Base-by-base conservation (phyloP, 30 jellyfish, hydroid and myxozoan species). In the Hydra vulgaris region DNA sequence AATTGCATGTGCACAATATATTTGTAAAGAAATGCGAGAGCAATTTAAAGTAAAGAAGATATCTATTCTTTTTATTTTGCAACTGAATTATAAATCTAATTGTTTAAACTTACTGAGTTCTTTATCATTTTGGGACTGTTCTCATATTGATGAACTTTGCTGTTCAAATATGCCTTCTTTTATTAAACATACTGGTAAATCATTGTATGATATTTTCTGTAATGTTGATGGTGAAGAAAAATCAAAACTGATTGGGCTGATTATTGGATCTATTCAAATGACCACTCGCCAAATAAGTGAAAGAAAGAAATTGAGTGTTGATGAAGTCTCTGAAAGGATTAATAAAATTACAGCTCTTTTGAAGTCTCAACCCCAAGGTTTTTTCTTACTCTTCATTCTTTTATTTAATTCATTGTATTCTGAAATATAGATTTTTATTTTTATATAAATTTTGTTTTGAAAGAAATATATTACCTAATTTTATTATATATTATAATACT, bases 121-220 rank as follows among this genome's bases (percentile, higher is more conserved):
- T 25, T 77, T 20, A 53, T 54, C 85, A 15, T 56, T 25, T 54
- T 87, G 96, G 96, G 77, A 52, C 15, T 87, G 85, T 25, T 75
- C 80, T 68, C 96, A 87, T 83, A 81, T 87, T 54, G 96, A 87
- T 78, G 96, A 87, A 72, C 90, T 87, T 26, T 83, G 96, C 4
- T 70, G 82, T 24, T 82, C 74, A 53, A 82, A 69, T 8, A 24
- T 87, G 67, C 96, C 96, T 19, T 76, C 87, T 23, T 72, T 87
- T 69, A 78, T 82, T 8, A 52, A 61, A 25, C 81, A 27, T 61
- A 85, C 88, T 21, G 81, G 80, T 1, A 70, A 70, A 7, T 40
- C 83, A 21, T 71, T 87, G 82, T 78, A 90, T 78, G 72, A 24
- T 18, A 66, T 87, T 22, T 87, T 87, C 61, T 40, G 61, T 12